phyloP scores from a whole-genome alignment of 2,113 vertebrate species.

The Diadophis punctatus region DNA sequence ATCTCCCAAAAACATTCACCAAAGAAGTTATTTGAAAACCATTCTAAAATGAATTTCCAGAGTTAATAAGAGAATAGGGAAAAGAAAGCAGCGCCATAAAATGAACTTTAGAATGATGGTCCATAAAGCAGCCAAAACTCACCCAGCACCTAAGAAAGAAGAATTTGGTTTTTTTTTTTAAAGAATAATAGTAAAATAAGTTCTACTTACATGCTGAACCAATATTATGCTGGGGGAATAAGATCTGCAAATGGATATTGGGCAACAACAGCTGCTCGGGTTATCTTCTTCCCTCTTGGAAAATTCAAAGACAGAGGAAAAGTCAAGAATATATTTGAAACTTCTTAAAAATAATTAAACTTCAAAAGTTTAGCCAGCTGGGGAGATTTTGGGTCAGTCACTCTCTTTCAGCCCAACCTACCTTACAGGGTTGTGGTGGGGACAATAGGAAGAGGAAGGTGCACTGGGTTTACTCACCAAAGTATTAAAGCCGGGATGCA shows the following conservation, averaged over 20 bases:
- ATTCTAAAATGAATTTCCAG: background rate
- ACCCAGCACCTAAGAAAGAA: background rate
- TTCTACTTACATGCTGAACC: background rate
- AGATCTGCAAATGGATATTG: background rate
- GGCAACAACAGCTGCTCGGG: background rate
- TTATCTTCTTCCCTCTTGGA: background rate
- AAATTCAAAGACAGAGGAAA: background rate
- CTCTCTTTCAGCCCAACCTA: background rate
- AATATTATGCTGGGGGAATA: background rate
- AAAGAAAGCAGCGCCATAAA: background rate
- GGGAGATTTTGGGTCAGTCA: background rate
- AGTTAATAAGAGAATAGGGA: background rate
- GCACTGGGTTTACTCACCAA: background rate
- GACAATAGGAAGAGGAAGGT: background rate
- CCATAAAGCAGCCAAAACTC: background rate
- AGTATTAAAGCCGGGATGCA: background rate
- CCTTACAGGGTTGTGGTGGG: background rate
- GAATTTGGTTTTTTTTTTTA: background rate
- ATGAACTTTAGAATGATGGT: background rate
- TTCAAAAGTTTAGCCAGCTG: background rate
- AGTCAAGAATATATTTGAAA: background rate
- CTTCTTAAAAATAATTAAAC: background rate
- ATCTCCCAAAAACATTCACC: background rate
- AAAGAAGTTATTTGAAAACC: background rate
- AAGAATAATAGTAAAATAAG: background rate